phyloP scores from a whole-genome alignment of 2,113 vertebrate genomes.

The Bubo bubo region DNA sequence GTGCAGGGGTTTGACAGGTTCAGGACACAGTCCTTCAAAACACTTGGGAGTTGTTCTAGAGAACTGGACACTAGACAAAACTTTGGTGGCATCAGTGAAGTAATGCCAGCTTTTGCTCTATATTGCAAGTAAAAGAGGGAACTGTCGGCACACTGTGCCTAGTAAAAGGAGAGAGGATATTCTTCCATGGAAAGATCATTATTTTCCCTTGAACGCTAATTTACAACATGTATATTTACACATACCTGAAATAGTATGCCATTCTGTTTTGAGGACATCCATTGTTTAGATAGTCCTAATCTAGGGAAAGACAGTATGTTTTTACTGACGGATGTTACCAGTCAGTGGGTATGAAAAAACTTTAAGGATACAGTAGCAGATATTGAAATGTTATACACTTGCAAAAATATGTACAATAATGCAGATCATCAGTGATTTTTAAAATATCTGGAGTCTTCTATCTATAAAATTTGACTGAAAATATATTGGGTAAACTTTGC shows the following conservation, averaged over 20 bases:
- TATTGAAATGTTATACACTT: background rate
- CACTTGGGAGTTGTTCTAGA: background rate
- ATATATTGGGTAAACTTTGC: background rate
- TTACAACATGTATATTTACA: background rate
- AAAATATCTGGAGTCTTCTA: background rate
- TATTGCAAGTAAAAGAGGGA: background rate
- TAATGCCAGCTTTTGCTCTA: background rate
- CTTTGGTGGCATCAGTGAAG: fast-evolving
- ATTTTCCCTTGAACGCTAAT: background rate
- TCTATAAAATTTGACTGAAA: background rate
- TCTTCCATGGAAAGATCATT: background rate
- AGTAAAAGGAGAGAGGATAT: background rate
- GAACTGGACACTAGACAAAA: background rate
- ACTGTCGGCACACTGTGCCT: background rate
- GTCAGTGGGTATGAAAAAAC: background rate
- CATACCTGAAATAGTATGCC: background rate
- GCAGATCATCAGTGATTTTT: background rate
- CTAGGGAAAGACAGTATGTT: background rate
- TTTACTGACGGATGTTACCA: background rate
- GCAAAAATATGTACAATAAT: background rate
- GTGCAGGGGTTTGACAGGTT: background rate
- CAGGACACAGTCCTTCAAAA: background rate
- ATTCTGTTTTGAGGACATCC: background rate
- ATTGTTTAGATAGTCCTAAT: background rate
- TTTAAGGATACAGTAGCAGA: background rate